phyloP scores from a whole-genome alignment of 2,888 invertebrate species.

The Glomeris marginata region DNA sequence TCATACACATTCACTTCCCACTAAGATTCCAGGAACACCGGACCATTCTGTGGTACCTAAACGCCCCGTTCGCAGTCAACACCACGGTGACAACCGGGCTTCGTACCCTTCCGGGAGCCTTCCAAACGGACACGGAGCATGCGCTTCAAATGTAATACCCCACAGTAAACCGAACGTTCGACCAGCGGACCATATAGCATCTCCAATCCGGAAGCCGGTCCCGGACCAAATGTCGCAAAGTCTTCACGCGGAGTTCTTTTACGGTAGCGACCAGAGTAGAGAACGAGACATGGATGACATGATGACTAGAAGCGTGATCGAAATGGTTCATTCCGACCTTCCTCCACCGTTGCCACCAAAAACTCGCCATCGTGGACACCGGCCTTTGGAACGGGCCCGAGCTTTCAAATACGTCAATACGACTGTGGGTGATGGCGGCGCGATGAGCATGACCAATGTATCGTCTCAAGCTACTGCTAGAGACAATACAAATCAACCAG shows the following conservation, averaged over 20 bases:
- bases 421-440: constrained; percentile 10
- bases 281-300: neutral
- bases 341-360: constrained; percentile 54
- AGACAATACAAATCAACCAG: neutral
- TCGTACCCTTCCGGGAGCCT: too few relatives aligned
- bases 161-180: too few relatives aligned
- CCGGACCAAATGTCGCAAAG: too few relatives aligned
- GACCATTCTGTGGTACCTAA: too few relatives aligned
- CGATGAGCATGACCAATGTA: constrained; percentile 1
- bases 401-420: constrained; percentile 30
- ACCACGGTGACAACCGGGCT: too few relatives aligned
- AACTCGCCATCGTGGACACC: constrained; percentile 38
- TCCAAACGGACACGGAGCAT: too few relatives aligned
- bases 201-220: too few relatives aligned
- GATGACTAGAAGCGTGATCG: constrained; percentile 1
- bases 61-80: too few relatives aligned
- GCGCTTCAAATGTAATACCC: too few relatives aligned
- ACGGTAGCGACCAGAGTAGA: constrained; percentile 3
- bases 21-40: too few relatives aligned
- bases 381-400: constrained; percentile 55
- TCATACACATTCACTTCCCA: too few relatives aligned
- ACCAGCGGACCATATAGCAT: too few relatives aligned
- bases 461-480: neutral
- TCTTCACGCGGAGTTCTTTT: neutral
- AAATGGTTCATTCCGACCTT: constrained; percentile 11